Conservation (phyloP, 2,113 vertebrate genomes). For the Sebastes schlegelii region DNA sequence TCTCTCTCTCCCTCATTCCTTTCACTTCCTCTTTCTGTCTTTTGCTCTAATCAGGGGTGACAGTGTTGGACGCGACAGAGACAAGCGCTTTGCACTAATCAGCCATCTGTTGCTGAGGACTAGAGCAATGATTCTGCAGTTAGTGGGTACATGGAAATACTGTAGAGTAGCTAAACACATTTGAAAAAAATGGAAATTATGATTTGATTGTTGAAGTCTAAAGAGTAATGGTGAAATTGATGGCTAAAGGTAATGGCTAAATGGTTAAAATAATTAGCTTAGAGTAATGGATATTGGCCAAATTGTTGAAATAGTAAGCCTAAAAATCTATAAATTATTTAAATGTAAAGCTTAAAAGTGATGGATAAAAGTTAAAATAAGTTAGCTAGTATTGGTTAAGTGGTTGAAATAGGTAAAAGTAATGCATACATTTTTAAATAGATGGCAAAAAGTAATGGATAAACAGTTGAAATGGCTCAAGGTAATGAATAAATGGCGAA, state of each 20-base stretch:
- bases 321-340: background rate
- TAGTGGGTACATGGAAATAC: background rate
- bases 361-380: background rate
- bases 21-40: constrained; percentile 22
- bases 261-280: background rate
- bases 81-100: constrained; percentile 34
- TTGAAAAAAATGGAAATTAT: background rate
- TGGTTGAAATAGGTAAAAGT: background rate
- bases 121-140: background rate
- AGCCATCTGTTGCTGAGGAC: constrained; percentile 3
- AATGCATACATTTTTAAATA: background rate
- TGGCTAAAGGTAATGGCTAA: background rate
- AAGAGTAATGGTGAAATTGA: background rate
- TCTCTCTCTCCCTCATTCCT: constrained; percentile 4
- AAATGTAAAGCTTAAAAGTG: background rate
- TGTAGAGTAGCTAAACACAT: background rate
- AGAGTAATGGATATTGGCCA: background rate
- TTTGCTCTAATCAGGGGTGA: constrained; percentile 26
- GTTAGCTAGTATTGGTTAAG: background rate
- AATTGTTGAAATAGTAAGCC: background rate
- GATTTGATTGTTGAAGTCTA: background rate
- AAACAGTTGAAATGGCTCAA: no score
- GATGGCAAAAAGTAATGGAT: background rate
- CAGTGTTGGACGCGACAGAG: background rate
- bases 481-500: background rate